phyloP scores from a whole-genome alignment of 2,888 invertebrate species.

The Ophioninae sp. region DNA sequence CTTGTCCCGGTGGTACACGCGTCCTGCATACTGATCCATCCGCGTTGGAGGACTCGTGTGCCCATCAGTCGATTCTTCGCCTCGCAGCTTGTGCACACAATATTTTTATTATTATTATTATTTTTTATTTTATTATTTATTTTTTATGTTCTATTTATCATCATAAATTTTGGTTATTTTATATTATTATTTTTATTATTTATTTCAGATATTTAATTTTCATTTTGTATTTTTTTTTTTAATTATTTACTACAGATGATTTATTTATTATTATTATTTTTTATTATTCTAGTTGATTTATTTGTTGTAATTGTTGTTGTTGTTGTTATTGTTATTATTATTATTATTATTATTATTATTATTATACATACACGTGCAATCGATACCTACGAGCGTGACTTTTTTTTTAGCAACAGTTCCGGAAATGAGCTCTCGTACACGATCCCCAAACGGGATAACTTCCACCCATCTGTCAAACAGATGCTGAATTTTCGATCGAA shows the following conservation, averaged over 20 bases:
- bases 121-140: background rate
- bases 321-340: conserved; percentile 4
- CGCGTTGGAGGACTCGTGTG: conserved; percentile 16
- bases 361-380: background rate
- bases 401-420: conserved; percentile 32
- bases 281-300: too few species aligned
- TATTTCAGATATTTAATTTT: too few species aligned
- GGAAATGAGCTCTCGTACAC: conserved; percentile 54
- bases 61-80: conserved; percentile 27
- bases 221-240: too few species aligned
- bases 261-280: too few species aligned
- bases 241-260: too few species aligned
- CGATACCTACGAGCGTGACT: background rate
- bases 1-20: conserved; percentile 22
- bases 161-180: too few species aligned
- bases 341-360: background rate
- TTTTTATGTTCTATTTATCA: too few species aligned
- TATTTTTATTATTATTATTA: background rate
- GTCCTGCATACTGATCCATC: conserved; percentile 28
- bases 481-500: conserved; percentile 43
- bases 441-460: background rate
- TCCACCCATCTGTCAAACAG: conserved; percentile 45
- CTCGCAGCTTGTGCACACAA: conserved; percentile 25
- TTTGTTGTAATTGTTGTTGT: too few species aligned
- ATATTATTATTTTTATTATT: too few species aligned